Evolutionary conservation across 2,113 vertebrate genomes (phyloP), one percentile per base, ranked within the genome.

Genomic region (Embiotoca jacksoni): DNA sequence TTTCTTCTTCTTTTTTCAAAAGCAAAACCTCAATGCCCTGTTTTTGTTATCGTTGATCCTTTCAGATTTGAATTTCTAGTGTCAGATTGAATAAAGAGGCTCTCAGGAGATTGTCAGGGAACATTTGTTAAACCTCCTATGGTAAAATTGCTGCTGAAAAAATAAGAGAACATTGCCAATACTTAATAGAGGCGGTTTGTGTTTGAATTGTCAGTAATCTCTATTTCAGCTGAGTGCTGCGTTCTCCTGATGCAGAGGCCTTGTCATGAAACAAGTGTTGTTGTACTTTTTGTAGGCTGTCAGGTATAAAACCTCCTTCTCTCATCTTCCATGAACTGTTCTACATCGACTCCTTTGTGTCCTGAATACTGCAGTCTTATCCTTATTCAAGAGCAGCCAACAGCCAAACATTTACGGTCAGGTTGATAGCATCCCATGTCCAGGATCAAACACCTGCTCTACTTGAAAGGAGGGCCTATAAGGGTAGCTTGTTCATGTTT

Each of bases 361-460:
- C 41, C 47, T 75, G 65, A 72, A 60, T 70, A 23, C 30, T 33
- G 16, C 53, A 35, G 58, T 60, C 65, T 73, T 57, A 57, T 75
- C 44, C 37, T 54, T 56, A 75, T 81, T 82, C 39, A 57, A 23
- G 60, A 80, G 67, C 62, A 68, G 60, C 74, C 52, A 71, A 23
- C 64, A 66, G 61, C 36, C 55, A 55, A 59, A 79, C 57, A 66
- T 72, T 72, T 79, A 35, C 52, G 68, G 75, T 79, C 58, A 62
- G 59, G 63, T 61, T 65, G 36, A 55, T 46, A 66, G 47, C 61
- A 57, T 58, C 55, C 32, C 13, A 35, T 75, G 80, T 83, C 68
- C 69, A 61, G 55, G 85, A 85, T 89, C 85, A 85, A 87, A 87
- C 78, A 70, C 52, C 39, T 77, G 72, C 65, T 87, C 47, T 33